Evolutionary conservation across 2,888 invertebrate genomes (phyloP), one percentile per base, ranked within the genome.

Genomic region (Deroplatys truncata): DNA sequence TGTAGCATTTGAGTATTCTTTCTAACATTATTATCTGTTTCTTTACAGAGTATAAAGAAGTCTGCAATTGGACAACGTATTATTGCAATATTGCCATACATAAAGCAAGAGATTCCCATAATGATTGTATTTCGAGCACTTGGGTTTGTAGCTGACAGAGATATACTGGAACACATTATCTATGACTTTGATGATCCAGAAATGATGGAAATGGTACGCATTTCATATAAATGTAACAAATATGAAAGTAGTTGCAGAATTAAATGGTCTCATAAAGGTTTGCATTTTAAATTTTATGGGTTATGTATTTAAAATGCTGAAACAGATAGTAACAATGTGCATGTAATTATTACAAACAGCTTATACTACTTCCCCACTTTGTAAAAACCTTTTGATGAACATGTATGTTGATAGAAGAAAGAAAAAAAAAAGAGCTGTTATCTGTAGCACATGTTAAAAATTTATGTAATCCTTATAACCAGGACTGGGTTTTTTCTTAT

Each of bases 151-250:
- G 99, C 99, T 15, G 99, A 99, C 94, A 96, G 99, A 92, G 99
- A 99, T 94, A 99, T 99, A 92, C 95, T 99, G 31, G 99, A 99
- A 93, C 99, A 99, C 92, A 99, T 99, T 91, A 99, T 99, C 92
- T 99, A 99, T 93, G 99, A 99, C 93, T 99, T 99, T 94, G 99
- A 99, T 94, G 99, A 99, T 94, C 99, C 99, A 13, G 99, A 99
- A 95, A 99, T 99, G 99, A 99, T 99, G 99, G 99, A 99, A 95
- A 99, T 99, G 99, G 99, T 94, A 90, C 20, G 3, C 20, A 7
- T 7, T 25, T 72, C 16, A 20, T 72, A 72, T 72, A 72, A 90
- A 90, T 88, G 88, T 83, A 28, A 15, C 1, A n/a, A n/a, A n/a
- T n/a, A n/a, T n/a, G 4, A 29, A 86, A 28, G 9, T 94, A 91